Evolutionary conservation across 2,888 invertebrate species (phyloP).

Genomic region (Lepidocyrtinus sp.): DNA sequence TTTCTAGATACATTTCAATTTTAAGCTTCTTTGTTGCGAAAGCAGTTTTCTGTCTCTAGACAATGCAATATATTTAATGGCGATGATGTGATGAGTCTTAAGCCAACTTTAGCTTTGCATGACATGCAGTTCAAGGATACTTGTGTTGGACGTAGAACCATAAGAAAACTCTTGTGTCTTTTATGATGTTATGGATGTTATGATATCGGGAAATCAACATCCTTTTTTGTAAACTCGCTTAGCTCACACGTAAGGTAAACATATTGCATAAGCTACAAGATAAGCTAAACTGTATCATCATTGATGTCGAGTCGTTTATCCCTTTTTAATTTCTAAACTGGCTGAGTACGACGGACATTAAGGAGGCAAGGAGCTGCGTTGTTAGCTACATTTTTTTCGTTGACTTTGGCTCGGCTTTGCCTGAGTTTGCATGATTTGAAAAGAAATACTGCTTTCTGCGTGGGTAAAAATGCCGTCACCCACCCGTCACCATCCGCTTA

Average conservation of each 20-base stretch:
- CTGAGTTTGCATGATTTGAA: conserved; percentile 15
- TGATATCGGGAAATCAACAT: conserved; percentile 5
- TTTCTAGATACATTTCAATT: neutral
- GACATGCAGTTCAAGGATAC: conserved; percentile 13
- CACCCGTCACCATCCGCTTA: conserved; percentile 26
- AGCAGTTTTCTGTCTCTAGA: neutral
- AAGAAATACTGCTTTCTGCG: conserved; percentile 11
- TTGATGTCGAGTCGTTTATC: conserved; percentile 1
- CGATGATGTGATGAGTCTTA: too few species aligned
- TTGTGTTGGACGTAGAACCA: neutral
- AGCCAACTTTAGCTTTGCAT: conserved; percentile 9
- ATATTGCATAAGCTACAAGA: conserved; percentile 4
- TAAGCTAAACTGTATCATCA: conserved; percentile 10
- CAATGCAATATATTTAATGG: neutral
- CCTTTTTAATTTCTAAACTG: conserved; percentile 5
- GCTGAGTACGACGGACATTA: conserved; percentile 7
- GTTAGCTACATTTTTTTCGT: neutral
- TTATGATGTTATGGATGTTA: too few species aligned
- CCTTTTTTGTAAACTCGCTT: conserved; percentile 1
- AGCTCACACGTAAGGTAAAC: neutral
- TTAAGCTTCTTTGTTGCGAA: neutral
- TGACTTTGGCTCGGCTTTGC: conserved; percentile 5
- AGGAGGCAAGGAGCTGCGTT: neutral
- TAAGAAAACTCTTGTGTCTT: neutral
- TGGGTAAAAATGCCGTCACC: conserved; percentile 7